Percentiles rank a stretch among this genome's conserved stretches.
These are phyloP conservation scores for Corydoras sp. DNA, from an alignment of 2,113 vertebrate species.

Conservation along the genomic window DNA sequence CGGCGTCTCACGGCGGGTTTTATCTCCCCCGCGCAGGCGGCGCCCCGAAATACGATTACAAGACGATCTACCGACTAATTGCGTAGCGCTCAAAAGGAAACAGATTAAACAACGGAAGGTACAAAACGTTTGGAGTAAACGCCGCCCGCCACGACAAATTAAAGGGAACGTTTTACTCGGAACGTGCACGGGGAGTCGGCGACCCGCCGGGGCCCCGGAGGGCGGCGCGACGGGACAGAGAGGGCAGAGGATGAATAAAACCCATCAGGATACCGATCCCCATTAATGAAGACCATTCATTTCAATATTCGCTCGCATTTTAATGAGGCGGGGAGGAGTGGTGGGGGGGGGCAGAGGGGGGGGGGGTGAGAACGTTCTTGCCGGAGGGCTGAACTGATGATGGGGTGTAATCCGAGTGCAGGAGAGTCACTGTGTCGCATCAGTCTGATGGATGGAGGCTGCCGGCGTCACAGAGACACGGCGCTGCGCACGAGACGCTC, in stretches of 20 bases:
- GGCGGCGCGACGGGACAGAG: conserved; percentile 22
- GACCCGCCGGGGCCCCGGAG: conserved; percentile 6
- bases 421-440: conserved; percentile 24
- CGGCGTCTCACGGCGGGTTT: background rate
- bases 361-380: background rate
- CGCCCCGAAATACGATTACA: conserved; percentile 1
- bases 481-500: no score
- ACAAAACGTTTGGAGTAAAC: no score
- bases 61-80: conserved; percentile 17
- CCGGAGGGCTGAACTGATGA: conserved; percentile 25
- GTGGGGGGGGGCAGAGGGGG: background rate
- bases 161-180: background rate
- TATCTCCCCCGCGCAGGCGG: no score
- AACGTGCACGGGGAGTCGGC: conserved; percentile 16
- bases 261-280: conserved; percentile 28
- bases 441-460: conserved; percentile 23
- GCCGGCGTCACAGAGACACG: conserved; percentile 4
- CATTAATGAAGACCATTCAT: conserved; percentile 41
- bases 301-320: conserved; percentile 45
- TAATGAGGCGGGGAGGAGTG: conserved; percentile 33
- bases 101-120: no score
- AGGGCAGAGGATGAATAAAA: conserved; percentile 35
- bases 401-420: conserved; percentile 19
- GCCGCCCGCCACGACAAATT: background rate
- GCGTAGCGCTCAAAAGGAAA: background rate